Evolutionary conservation across 2,888 invertebrate species (phyloP).

Genomic region (Acleris sparsana): DNA sequence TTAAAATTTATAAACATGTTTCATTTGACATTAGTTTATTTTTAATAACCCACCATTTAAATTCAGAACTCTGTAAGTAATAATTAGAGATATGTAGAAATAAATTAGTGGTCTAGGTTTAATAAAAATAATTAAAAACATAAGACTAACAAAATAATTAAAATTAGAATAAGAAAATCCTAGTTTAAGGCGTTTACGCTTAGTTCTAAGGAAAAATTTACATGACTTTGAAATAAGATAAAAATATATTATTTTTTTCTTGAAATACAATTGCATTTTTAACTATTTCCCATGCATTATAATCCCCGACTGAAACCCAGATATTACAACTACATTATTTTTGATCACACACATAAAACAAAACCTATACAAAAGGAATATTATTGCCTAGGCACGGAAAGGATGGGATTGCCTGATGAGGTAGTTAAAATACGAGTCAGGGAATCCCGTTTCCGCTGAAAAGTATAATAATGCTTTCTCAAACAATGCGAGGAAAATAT

Average conservation of each 20-base stretch:
- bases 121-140: constrained; percentile 39
- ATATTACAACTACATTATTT: too few relatives aligned
- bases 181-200: constrained; percentile 41
- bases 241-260: constrained; percentile 62
- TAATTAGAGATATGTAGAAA: constrained; percentile 3
- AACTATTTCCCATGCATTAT: neutral
- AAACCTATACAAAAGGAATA: too few relatives aligned
- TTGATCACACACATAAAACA: too few relatives aligned
- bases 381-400: too few relatives aligned
- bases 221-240: constrained; percentile 54
- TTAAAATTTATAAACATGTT: neutral
- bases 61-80: constrained; percentile 7
- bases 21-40: neutral
- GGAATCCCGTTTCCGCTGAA: too few relatives aligned
- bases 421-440: too few relatives aligned
- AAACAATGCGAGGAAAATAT: too few relatives aligned
- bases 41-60: constrained; percentile 12
- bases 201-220: constrained; percentile 49
- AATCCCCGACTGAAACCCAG: too few relatives aligned
- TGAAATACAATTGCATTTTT: constrained; percentile 39
- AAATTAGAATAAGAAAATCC: constrained; percentile 19
- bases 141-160: constrained; percentile 50
- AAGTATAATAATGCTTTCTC: too few relatives aligned
- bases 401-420: too few relatives aligned
- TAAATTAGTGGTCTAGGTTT: constrained; percentile 17